These are phyloP conservation scores for Salminus brasiliensis DNA, from an alignment of 2,113 vertebrate species.

Conservation along the genomic window DNA sequence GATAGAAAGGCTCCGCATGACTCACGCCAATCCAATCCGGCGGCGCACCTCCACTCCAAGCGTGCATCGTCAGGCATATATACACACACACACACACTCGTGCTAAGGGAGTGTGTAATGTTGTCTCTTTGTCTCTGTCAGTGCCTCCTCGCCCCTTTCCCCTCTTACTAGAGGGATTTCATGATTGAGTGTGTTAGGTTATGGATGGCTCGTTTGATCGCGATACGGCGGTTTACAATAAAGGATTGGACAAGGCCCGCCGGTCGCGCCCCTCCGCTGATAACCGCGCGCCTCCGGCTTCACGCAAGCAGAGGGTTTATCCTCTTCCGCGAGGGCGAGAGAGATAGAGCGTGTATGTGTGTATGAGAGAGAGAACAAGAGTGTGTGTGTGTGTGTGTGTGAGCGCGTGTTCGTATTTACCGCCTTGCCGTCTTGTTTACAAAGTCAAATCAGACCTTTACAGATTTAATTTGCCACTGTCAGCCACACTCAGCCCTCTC, in stretches of 20 bases:
- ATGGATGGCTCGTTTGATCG: slow-evolving; percentile 57
- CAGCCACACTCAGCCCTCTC: slow-evolving; percentile 41
- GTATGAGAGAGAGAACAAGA: slow-evolving; percentile 24
- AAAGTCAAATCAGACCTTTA: slow-evolving; percentile 71
- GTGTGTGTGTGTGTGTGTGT: slow-evolving; percentile 29
- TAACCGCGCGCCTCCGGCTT: slow-evolving; percentile 35
- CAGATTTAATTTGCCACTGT: slow-evolving; percentile 68
- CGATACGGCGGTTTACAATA: slow-evolving; percentile 56
- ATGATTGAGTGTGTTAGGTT: slow-evolving; percentile 57
- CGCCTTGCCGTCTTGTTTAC: slow-evolving; percentile 69
- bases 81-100: background rate
- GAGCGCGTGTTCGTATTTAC: slow-evolving; percentile 61
- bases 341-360: slow-evolving; percentile 2
- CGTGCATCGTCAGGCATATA: background rate
- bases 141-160: background rate
- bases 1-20: slow-evolving; percentile 33
- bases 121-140: slow-evolving; percentile 38
- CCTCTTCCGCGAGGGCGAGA: slow-evolving; percentile 25
- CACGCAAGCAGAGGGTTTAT: background rate
- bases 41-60: slow-evolving; percentile 13
- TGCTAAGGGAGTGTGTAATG: slow-evolving; percentile 36
- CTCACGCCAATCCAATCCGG: slow-evolving; percentile 31
- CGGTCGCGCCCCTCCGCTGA: slow-evolving; percentile 29
- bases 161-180: slow-evolving; percentile 33
- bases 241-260: slow-evolving; percentile 53